Evolutionary conservation across 2,888 invertebrate genomes (phyloP), one percentile per base, ranked within the genome.

Genomic region (Teleogryllus oceanicus): DNA sequence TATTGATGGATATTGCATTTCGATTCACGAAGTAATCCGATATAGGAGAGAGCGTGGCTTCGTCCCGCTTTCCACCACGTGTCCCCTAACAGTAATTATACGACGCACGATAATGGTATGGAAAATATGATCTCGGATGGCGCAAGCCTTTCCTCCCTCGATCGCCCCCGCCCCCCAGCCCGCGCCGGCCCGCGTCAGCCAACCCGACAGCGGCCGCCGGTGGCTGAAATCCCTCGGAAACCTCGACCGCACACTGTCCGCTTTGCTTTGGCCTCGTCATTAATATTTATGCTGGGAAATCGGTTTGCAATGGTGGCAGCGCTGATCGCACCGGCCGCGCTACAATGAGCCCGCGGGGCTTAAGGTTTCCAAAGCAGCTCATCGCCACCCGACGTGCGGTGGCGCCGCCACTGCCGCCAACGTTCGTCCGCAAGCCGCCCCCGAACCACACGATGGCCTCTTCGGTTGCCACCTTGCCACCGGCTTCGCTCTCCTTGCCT

Each of bases 1-100:
- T 62, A 62, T 62, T 62, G 62, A 62, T 62, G 62, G 62, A 62
- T 62, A 62, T 62, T 62, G 62, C 62, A 62, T 62, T 62, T 62
- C 62, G 62, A 62, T 62, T 62, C 62, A 62, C 62, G 62, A 18
- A 62, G 62, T 62, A 62, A 62, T 62, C 62, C 62, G 62, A 62
- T 62, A 62, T 62, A 62, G 62, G 62, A 62, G 62, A 62, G 62
- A 62, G 62, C 62, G 62, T n/a, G 16, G n/a, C 62, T 13, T 13
- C 16, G 62, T n/a, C 16, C 62, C 62, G 13, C 62, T 62, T 16
- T n/a, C 62, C 62, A 18, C 62, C 62, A 62, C 62, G 62, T 62
- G 62, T 62, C 62, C 62, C 62, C 62, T 62, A 62, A 62, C 62
- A 62, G 62, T 62, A 62, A 62, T 62, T 62, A 62, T 62, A 62